phyloP scores from a whole-genome alignment of 2,797 vertebrate species.

The Tolypeutes matacus region DNA sequence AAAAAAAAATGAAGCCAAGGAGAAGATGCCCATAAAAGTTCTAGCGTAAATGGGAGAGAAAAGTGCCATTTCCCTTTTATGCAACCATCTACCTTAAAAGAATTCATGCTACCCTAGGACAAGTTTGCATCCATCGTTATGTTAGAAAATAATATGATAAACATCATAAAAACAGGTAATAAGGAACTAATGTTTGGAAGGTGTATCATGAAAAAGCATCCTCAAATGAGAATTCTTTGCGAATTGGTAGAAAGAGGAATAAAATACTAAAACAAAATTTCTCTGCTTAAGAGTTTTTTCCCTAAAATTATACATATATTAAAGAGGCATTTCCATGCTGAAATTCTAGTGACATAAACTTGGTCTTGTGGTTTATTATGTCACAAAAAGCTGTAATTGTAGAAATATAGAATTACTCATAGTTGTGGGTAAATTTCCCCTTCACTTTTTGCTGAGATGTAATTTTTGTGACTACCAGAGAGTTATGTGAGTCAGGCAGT shows the following conservation, averaged over 20 bases:
- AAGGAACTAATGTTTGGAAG: background rate
- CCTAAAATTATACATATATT: constrained; percentile 69
- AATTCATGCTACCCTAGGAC: background rate
- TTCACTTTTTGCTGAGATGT: constrained; percentile 61
- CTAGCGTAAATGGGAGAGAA: background rate
- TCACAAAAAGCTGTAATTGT: constrained; percentile 50
- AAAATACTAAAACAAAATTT: background rate
- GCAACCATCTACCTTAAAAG: background rate
- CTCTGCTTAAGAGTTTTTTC: constrained; percentile 44
- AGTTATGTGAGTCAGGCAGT: background rate
- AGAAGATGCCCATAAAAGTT: background rate
- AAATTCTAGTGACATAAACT: constrained; percentile 57
- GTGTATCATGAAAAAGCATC: background rate
- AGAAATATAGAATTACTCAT: constrained; percentile 24
- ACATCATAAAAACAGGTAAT: background rate
- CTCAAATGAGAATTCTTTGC: background rate
- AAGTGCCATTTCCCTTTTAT: background rate
- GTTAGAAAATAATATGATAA: background rate
- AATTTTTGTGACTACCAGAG: constrained; percentile 59
- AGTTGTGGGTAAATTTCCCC: constrained; percentile 15
- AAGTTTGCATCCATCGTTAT: background rate
- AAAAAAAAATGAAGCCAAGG: constrained; percentile 45
- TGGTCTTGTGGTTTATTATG: constrained; percentile 68
- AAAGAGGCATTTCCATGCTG: constrained; percentile 63
- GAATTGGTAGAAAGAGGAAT: background rate